Conservation (phyloP, 2,113 vertebrate species). For the Siniperca knerii region DNA sequence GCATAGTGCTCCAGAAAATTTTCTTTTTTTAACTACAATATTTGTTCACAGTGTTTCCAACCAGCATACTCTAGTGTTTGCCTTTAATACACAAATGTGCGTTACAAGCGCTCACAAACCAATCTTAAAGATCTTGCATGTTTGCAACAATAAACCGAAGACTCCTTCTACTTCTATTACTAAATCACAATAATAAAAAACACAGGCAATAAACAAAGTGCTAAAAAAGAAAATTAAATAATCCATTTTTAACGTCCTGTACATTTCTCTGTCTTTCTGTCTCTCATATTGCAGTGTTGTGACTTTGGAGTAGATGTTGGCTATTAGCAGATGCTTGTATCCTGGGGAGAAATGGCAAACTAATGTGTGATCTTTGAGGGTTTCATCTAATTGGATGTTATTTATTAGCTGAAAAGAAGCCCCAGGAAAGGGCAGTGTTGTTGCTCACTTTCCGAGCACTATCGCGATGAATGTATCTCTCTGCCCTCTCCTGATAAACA, state of each 20-base stretch:
- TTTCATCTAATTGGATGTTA: constrained; percentile 78
- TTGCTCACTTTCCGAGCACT: constrained; percentile 63
- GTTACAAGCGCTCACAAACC: not conserved
- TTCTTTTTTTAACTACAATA: not conserved
- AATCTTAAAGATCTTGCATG: not conserved
- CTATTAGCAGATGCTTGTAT: constrained; percentile 73
- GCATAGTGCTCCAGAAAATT: no score
- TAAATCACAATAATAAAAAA: not conserved
- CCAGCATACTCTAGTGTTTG: not conserved
- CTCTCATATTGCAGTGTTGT: constrained; percentile 14
- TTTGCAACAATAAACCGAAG: not conserved
- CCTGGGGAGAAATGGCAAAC: constrained; percentile 71
- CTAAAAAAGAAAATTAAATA: not conserved
- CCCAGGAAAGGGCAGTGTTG: constrained; percentile 72
- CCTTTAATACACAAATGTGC: not conserved
- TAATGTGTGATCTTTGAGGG: constrained; percentile 74
- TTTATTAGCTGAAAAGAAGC: constrained; percentile 73
- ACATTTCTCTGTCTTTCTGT: not conserved
- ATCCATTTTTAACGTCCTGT: constrained; percentile 5
- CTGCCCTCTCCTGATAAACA: constrained; percentile 48
- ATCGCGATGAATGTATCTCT: constrained; percentile 24
- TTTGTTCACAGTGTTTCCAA: not conserved
- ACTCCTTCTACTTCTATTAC: not conserved
- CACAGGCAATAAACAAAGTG: not conserved
- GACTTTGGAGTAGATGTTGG: constrained; percentile 34